These are phyloP conservation scores for Chrysotoxum bicinctum DNA, from an alignment of 2,888 invertebrate genomes.

Conservation along the genomic window DNA sequence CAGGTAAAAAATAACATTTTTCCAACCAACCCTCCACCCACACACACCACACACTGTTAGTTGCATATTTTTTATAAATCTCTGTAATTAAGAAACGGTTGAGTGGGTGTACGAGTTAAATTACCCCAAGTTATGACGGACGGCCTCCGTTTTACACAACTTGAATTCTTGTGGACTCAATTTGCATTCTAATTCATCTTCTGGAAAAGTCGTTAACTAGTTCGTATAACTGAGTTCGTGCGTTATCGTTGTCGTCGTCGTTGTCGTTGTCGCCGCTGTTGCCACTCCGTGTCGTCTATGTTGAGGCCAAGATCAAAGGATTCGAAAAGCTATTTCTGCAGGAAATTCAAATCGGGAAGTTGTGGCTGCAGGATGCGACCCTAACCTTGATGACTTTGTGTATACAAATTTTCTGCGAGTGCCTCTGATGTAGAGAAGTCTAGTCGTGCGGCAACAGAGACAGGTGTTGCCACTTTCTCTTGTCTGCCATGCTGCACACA, in stretches of 20 bases:
- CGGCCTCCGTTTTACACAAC: not conserved
- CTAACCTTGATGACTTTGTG: slow-evolving; percentile 69
- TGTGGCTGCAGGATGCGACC: slow-evolving; percentile 44
- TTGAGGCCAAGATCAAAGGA: slow-evolving; percentile 61
- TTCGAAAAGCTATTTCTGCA: slow-evolving; percentile 50
- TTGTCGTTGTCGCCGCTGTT: not conserved
- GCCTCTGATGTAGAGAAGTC: slow-evolving; percentile 10
- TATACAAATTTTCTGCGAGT: slow-evolving; percentile 48
- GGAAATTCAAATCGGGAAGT: slow-evolving; percentile 62
- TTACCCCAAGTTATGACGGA: slow-evolving; percentile 5
- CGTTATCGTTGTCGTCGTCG: not conserved
- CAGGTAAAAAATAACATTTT: not conserved
- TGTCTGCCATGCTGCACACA: slow-evolving; percentile 30
- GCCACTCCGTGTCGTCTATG: not conserved
- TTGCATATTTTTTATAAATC: not conserved
- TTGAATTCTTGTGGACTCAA: slow-evolving; percentile 40
- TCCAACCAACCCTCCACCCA: not conserved
- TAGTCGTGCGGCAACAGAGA: slow-evolving; percentile 37
- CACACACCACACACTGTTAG: not conserved
- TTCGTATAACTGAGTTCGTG: slow-evolving; percentile 23
- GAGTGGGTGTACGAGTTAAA: not conserved
- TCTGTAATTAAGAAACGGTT: not conserved
- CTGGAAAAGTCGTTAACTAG: slow-evolving; percentile 61
- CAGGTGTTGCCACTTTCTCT: slow-evolving; percentile 66
- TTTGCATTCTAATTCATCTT: slow-evolving; percentile 69